phyloP scores from a whole-genome alignment of 2,888 invertebrate genomes.

The Germaria angustata region DNA sequence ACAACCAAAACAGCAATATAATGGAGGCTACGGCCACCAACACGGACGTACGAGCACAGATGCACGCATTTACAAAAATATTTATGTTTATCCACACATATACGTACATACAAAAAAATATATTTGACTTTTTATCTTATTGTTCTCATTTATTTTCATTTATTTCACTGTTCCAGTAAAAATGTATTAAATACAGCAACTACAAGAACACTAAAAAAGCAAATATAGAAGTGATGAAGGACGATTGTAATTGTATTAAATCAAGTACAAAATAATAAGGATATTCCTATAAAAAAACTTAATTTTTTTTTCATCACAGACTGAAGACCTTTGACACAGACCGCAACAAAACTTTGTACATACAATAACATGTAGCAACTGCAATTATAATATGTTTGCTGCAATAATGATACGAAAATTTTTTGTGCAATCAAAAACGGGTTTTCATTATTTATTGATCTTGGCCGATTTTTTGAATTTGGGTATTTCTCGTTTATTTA shows the following conservation, averaged over 20 bases:
- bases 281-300: no score
- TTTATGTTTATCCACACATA: not conserved
- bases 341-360: not conserved
- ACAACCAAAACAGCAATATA: constrained; percentile 3
- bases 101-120: not conserved
- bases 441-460: no score
- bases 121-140: constrained; percentile 56
- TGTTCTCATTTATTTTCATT: constrained; percentile 28
- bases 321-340: not conserved
- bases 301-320: not conserved
- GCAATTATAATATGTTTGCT: no score
- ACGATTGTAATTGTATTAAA: not conserved
- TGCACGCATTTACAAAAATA: not conserved
- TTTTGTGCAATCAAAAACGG: no score
- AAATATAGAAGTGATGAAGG: not conserved
- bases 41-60: not conserved
- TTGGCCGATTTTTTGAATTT: no score
- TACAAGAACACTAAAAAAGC: not conserved
- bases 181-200: not conserved
- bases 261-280: not conserved
- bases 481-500: no score
- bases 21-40: not conserved
- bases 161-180: not conserved
- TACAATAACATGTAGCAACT: no score
- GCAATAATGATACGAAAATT: no score